Evolutionary conservation across 1,140 invertebrate species (phyloP), one percentile per base, ranked within the genome.

Genomic region (Orchesella cincta): DNA sequence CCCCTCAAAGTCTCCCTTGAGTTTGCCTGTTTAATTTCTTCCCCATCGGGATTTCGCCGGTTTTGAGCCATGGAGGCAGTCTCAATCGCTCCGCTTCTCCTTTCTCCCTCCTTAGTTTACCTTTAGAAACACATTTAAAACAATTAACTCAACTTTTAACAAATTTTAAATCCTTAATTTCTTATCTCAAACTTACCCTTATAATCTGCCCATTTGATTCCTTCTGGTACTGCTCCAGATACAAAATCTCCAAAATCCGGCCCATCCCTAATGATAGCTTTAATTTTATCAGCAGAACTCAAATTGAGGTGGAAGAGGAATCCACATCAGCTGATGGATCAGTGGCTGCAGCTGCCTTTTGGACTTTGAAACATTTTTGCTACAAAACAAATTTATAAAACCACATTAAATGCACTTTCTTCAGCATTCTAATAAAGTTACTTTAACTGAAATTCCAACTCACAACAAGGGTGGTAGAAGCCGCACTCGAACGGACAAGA

Each of bases 51-150:
- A 99, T 98, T 83, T 95, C 90, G n/a, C n/a, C n/a, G 54, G 92
- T 96, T 85, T 99, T 99, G 36, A 99, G 84, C 98, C 98, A 99
- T 70, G 96, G 94, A 26, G 98, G 98, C 73, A 99, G 86, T 75
- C 95, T 88, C 33, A 98, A 86, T 75, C 96, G 89, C 74, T 91
- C 88, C 35, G 89, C 89, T 80, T 96, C 93, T 2, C 93, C 93
- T 83, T 93, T 94, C 77, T 92, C 91, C 74, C 93, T 87, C 82
- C 93, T 93, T n/a, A 97, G 86, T 86, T 95, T 94, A 34, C 84
- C 83, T 76, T 81, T 31, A 81, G 72, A n/a, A n/a, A n/a, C n/a
- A n/a, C n/a, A n/a, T n/a, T n/a, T n/a, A n/a, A n/a, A n/a, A n/a
- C n/a, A n/a, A n/a, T n/a, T n/a, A n/a, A n/a, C n/a, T n/a, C n/a